These are phyloP conservation scores for Drosophila infuscata DNA, from an alignment of 2,888 invertebrate species.

Conservation along the genomic window DNA sequence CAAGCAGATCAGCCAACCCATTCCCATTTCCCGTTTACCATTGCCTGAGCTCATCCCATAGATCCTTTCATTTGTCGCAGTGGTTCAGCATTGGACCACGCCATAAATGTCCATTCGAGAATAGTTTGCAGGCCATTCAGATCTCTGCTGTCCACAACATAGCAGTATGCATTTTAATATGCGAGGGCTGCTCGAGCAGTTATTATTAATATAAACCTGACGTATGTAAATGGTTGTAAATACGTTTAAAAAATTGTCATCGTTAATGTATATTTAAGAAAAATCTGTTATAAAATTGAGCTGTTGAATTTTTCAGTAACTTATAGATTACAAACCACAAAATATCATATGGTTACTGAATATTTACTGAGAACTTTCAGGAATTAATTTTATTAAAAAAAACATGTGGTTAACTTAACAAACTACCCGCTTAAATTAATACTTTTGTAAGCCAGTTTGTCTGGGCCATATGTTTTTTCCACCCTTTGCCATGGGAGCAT, in stretches of 20 bases:
- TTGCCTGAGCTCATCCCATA: conserved; percentile 13
- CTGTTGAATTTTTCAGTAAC: too few relatives aligned
- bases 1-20: conserved; percentile 46
- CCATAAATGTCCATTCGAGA: conserved; percentile 64
- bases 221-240: background rate
- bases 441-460: conserved; percentile 19
- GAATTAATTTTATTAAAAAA: background rate
- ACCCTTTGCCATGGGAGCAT: conserved; percentile 50
- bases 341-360: background rate
- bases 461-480: conserved; percentile 42
- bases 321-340: background rate
- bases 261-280: background rate
- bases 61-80: conserved; percentile 69
- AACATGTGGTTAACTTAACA: conserved; percentile 3
- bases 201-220: background rate
- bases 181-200: conserved; percentile 29
- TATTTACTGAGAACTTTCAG: too few relatives aligned
- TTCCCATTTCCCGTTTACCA: conserved; percentile 4
- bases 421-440: conserved; percentile 34
- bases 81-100: conserved; percentile 39
- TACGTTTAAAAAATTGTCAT: background rate
- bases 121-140: conserved; percentile 71
- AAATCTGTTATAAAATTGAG: background rate
- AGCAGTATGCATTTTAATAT: conserved; percentile 32
- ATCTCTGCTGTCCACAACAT: conserved; percentile 46